These are phyloP conservation scores for Microctonus aethiopoides DNA, from an alignment of 2,888 invertebrate species.

Conservation along the genomic window DNA sequence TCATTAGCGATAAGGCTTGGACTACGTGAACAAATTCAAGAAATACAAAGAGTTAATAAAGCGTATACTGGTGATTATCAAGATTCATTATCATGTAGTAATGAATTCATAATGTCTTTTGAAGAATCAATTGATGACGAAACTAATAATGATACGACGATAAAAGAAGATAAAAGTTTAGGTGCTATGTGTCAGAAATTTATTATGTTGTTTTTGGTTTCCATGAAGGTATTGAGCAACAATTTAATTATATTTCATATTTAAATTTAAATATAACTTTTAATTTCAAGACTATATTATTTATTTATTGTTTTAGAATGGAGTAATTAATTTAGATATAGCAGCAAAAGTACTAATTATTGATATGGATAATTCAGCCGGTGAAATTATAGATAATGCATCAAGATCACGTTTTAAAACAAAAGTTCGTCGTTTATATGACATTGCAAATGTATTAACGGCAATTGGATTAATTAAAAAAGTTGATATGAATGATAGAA, in stretches of 20 bases:
- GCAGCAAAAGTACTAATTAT: conserved; percentile 76
- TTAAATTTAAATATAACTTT: conserved; percentile 2
- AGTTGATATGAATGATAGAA: conserved; percentile 72
- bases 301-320: conserved; percentile 68
- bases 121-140: conserved; percentile 45
- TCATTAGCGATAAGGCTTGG: conserved; percentile 71
- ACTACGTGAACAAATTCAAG: conserved; percentile 69
- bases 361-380: conserved; percentile 69
- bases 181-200: conserved; percentile 79
- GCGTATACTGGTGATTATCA: conserved; percentile 47
- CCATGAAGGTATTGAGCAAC: conserved; percentile 72
- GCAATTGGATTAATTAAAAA: conserved; percentile 80
- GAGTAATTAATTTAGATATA: conserved; percentile 75
- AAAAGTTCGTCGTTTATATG: conserved; percentile 79
- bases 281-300: conserved; percentile 36
- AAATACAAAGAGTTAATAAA: conserved; percentile 49
- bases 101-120: conserved; percentile 38
- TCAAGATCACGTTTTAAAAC: conserved; percentile 71
- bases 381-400: conserved; percentile 57
- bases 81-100: conserved; percentile 37
- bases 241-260: conserved; percentile 34
- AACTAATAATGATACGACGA: conserved; percentile 65
- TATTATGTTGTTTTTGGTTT: conserved; percentile 77
- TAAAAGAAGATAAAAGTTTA: conserved; percentile 75
- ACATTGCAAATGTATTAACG: conserved; percentile 82